Conservation (phyloP, 1,140 invertebrate genomes). For the Popillia japonica region DNA sequence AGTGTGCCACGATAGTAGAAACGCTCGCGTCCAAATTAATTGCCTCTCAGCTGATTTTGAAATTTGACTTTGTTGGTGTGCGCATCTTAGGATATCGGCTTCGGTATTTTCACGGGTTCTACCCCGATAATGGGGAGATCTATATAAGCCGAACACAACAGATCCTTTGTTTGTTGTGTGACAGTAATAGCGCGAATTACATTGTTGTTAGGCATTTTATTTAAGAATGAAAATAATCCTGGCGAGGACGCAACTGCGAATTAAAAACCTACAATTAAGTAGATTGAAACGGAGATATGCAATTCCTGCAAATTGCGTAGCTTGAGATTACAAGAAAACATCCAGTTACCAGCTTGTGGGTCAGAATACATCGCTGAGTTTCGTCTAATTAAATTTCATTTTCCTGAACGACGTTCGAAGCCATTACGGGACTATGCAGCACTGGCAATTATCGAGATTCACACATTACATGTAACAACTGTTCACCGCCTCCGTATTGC, state of each 20-base stretch:
- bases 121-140: background rate
- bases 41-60: background rate
- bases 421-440: background rate
- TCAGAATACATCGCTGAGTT: background rate
- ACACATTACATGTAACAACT: constrained; percentile 5
- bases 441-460: constrained; percentile 10
- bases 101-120: constrained; percentile 1
- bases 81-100: background rate
- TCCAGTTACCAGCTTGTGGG: background rate
- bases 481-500: background rate
- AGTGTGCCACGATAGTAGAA: background rate
- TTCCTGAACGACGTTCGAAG: background rate
- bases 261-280: too few species aligned
- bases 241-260: too few species aligned
- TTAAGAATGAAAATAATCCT: too few species aligned
- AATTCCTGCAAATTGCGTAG: background rate
- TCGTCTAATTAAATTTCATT: constrained; percentile 12
- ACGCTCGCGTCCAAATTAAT: constrained; percentile 2
- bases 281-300: too few species aligned
- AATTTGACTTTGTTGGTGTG: background rate
- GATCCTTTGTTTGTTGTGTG: background rate
- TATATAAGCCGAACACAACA: background rate
- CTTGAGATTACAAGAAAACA: background rate
- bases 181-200: background rate
- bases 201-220: too few species aligned